Base-by-base conservation (phyloP, 2,113 vertebrate genomes). In the Edolisoma coerulescens region DNA sequence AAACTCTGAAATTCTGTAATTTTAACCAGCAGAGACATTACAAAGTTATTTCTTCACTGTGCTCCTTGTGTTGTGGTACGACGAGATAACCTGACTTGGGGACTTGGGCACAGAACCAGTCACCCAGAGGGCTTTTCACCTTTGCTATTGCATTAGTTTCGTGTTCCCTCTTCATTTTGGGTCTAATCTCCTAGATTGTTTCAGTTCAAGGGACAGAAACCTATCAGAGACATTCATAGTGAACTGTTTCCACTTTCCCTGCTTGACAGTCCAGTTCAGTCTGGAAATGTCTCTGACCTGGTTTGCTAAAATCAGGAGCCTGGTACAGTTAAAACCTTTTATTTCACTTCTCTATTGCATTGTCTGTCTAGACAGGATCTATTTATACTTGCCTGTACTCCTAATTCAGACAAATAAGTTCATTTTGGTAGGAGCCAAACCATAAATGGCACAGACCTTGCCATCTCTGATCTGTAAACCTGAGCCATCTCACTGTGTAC, bases 301-400 rank as follows among this genome's bases (percentile, higher is more conserved):
- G 39, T 54, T 52, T 63, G 20, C 22, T 47, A 30, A 93, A 90
- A 23, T 74, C 76, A 84, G 87, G 68, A 90, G 52, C 47, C 42
- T 70, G 60, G 42, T 67, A 60, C 17, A 26, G 59, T 88, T 86
- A 84, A 92, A 95, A 88, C 32, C 53, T 88, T 89, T 92, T 56
- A 53, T 92, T 83, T 86, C 33, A 7, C 73, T 92, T 78, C 83
- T 89, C 53, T 90, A 86, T 94, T 95, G 45, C 83, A 90, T 85
- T 94, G 59, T 81, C 76, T 96, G 96, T 97, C 93, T 95, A 94
- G 96, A 96, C 92, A 94, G 86, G 63, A 49, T 95, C 95, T 92
- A 95, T 97, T 96, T 96, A 87, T 94, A 93, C 52, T 82, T 81
- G 79, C 24, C 63, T 86, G 56, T 71, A 60, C 57, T 75, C 44